Conservation (phyloP, 2,888 invertebrate genomes). For the Tetropium fuscum region DNA sequence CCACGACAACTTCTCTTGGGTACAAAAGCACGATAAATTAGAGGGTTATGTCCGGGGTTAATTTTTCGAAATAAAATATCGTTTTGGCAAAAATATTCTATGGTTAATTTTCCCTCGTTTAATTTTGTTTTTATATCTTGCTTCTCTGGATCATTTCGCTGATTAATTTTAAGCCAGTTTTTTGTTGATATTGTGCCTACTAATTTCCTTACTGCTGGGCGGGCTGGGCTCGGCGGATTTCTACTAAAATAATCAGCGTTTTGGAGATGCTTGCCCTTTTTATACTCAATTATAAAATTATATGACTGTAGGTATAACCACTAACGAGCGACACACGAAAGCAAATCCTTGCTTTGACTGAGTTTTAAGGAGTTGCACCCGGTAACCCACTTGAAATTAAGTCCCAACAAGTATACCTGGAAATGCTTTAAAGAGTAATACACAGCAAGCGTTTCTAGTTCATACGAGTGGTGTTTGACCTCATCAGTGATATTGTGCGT, state of each 20-base stretch:
- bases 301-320: background rate
- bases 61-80: slow-evolving; percentile 27
- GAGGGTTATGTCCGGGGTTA: slow-evolving; percentile 25
- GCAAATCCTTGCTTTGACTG: background rate
- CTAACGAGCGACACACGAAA: background rate
- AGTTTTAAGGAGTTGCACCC: background rate
- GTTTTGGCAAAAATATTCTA: slow-evolving; percentile 27
- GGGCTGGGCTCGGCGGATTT: background rate
- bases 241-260: background rate
- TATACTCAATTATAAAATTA: background rate
- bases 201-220: background rate
- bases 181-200: slow-evolving; percentile 7
- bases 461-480: background rate
- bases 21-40: slow-evolving; percentile 27
- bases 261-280: background rate
- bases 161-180: slow-evolving; percentile 25
- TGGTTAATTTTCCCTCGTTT: slow-evolving; percentile 11
- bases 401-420: background rate
- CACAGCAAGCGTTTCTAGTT: background rate
- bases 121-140: slow-evolving; percentile 22
- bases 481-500: background rate
- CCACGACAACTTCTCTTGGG: slow-evolving; percentile 37
- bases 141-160: slow-evolving; percentile 23
- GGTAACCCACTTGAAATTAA: background rate
- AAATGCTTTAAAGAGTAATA: background rate